Base-by-base conservation (phyloP, 35 echinoderm and acorn worm genomes). In the Ophiothrix spiculata region DNA sequence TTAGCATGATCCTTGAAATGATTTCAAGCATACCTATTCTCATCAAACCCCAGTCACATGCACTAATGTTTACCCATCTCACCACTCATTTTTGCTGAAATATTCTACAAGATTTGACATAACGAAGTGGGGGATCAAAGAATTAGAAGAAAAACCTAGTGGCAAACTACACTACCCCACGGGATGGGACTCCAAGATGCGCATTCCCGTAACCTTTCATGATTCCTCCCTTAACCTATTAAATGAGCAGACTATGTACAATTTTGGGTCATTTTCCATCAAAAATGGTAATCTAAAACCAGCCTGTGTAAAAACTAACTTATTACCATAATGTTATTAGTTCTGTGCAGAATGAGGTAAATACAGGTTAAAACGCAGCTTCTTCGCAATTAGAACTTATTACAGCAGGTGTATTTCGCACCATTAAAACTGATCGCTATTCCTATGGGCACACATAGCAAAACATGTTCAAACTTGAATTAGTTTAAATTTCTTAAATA, bases 391-490 rank as follows among this genome's bases (percentile, higher is more conserved):
- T 69, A 69, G 60, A 69, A 69, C 6, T n/a, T 4, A 10, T 69
- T 69, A 69, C 60, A 69, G 60, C 60, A 69, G 60, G 60, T 69
- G 60, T 69, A 69, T 69, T 69, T 69, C 17, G 25, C 60, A 69
- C 60, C 60, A 69, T 69, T 69, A 69, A 69, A 69, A 69, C 60
- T 69, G 60, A 69, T 69, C 60, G 4, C 16, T 69, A 69, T 69
- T 69, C 60, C 60, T 69, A n/a, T n/a, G 60, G 60, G 60, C 60
- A 69, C 60, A 69, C 23, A 69, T 69, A n/a, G 60, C 60, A 69
- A 69, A 69, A 69, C 60, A 69, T 69, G 60, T 69, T 69, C 16
- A 69, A 69, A 69, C 60, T 69, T 69, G 60, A 69, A 69, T 69
- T 69, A 69, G 60, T 69, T 69, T 69, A 69, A 69, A 69, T 69